phyloP scores from a whole-genome alignment of 2,888 invertebrate species.

The Endotricha flammealis region DNA sequence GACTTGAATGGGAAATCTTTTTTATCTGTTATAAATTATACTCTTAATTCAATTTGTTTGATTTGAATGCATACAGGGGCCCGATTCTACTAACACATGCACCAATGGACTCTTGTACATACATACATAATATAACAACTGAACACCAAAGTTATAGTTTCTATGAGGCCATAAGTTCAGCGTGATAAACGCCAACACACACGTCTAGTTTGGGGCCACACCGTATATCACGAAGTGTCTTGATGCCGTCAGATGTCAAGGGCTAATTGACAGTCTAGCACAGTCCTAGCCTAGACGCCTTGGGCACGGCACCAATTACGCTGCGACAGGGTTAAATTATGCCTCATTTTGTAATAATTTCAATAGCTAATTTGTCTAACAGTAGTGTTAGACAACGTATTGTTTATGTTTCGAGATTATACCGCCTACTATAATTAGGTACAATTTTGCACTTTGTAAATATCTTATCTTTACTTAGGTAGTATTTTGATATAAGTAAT shows the following conservation, averaged over 20 bases:
- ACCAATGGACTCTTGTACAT: too few relatives aligned
- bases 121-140: too few relatives aligned
- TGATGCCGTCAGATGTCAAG: conserved; percentile 8
- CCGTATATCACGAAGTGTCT: conserved; percentile 10
- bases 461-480: too few relatives aligned
- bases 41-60: too few relatives aligned
- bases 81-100: too few relatives aligned
- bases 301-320: conserved; percentile 1
- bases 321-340: conserved; percentile 1
- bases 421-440: too few relatives aligned
- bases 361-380: conserved; percentile 14
- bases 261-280: conserved; percentile 10
- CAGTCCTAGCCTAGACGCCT: conserved; percentile 4
- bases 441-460: too few relatives aligned
- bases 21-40: too few relatives aligned
- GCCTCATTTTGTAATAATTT: conserved; percentile 8
- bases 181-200: conserved; percentile 4
- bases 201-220: conserved; percentile 5
- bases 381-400: background rate
- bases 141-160: conserved; percentile 6
- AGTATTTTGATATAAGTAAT: too few relatives aligned
- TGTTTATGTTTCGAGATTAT: too few relatives aligned
- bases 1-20: too few relatives aligned
- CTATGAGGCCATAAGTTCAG: conserved; percentile 5
- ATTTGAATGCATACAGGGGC: too few relatives aligned